A percentile compares a stretch with the other conserved stretches of the same genome.
phyloP scores from a whole-genome alignment of 2,113 vertebrate species.

The Pollimyrus isidori region DNA sequence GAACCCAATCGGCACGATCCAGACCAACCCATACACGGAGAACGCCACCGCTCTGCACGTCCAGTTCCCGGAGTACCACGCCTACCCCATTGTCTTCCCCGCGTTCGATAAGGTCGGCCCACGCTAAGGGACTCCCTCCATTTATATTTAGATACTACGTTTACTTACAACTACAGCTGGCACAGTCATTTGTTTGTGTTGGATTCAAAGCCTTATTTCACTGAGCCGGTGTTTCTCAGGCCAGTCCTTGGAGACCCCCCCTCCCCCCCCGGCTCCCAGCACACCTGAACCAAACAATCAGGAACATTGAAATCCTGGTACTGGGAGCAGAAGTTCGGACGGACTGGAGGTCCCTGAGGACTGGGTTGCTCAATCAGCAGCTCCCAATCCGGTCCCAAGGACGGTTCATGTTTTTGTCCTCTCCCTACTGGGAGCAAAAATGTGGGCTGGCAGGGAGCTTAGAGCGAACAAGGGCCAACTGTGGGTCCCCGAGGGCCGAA shows the following conservation, averaged over 20 bases:
- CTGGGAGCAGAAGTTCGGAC: not conserved
- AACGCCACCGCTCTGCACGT: constrained; percentile 89
- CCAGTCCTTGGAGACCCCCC: not conserved
- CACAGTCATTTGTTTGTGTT: not conserved
- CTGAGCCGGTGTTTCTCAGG: not conserved
- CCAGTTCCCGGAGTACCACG: constrained; percentile 78
- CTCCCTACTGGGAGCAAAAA: not conserved
- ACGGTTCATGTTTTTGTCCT: not conserved
- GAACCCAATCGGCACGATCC: constrained; percentile 95
- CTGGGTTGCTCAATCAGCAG: not conserved
- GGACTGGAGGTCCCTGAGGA: not conserved
- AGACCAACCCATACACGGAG: constrained; percentile 92
- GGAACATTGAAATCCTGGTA: not conserved
- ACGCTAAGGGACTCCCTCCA: not conserved
- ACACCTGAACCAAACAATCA: not conserved
- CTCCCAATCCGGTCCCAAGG: not conserved
- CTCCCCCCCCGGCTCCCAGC: not conserved
- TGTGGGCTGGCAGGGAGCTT: not conserved
- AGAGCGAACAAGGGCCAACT: not conserved
- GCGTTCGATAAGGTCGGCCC: constrained; percentile 89
- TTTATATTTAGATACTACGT: not conserved
- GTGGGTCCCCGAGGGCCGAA: not conserved
- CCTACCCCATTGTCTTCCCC: constrained; percentile 76
- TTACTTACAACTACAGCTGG: not conserved
- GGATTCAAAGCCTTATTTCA: not conserved